Base-by-base conservation (phyloP, 2,797 vertebrate species). In the Neomorphus geoffroyi region DNA sequence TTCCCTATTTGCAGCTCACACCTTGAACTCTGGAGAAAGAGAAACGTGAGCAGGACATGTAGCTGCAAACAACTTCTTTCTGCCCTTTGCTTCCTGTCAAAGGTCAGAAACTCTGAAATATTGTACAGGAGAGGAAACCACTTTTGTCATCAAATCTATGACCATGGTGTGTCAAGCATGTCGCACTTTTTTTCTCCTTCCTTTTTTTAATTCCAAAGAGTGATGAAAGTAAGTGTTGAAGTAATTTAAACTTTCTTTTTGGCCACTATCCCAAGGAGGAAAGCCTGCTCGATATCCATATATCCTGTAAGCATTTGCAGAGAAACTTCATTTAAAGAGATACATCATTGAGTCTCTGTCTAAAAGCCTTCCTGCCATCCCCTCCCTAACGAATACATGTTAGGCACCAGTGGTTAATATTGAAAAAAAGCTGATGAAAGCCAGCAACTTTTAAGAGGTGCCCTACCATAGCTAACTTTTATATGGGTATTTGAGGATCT, bases 181-280 rank as follows among this genome's bases (percentile, higher is more conserved):
- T 53, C 18, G 4, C 6, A 6, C 11, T 3, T n/a, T 30, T 7
- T 2, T 2, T 0, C 2, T 6, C 14, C 3, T 6, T 2, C 10
- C 27, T 13, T 0, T 0, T 67, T 86, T 78, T 33, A 21, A 27
- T 93, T 77, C 27, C 16, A 35, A 62, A 51, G 80, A 69, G 28
- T 13, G 23, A 21, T 75, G 19, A 46, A 75, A 19, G 5, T 60
- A 13, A 6, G 6, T 24, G 4, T 53, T 75, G 35, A 46, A 51
- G 14, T 71, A 86, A 75, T 65, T 50, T 12, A 35, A 58, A 10
- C 37, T 80, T 89, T 57, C 35, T 66, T 92, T 85, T 65, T 62
- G 39, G 35, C 18, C 43, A 48, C 22, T 58, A 30, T 35, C 39
- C n/a, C 39, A 51, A 51, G 30, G 54, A 81, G 27, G 22, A 92